Conservation (phyloP, 2,113 vertebrate genomes). For the Butastur rufipennis region DNA sequence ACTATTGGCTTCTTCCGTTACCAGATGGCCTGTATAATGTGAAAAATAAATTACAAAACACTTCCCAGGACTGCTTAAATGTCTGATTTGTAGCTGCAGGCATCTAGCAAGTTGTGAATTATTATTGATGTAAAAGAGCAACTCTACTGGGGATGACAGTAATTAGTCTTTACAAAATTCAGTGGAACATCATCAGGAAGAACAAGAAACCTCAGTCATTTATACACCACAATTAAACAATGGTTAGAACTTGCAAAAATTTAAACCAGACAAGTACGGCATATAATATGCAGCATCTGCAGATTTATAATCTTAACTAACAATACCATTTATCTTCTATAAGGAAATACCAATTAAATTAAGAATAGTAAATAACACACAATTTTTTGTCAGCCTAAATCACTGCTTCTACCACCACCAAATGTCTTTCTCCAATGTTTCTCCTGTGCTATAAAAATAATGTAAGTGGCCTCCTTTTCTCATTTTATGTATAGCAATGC, state of each 20-base stretch:
- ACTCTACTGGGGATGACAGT: not conserved
- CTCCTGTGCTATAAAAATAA: not conserved
- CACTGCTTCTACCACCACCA: not conserved
- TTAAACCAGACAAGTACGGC: not conserved
- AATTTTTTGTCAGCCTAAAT: not conserved
- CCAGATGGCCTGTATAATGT: constrained; percentile 13
- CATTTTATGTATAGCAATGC: not conserved
- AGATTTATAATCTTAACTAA: not conserved
- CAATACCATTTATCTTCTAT: not conserved
- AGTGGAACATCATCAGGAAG: not conserved
- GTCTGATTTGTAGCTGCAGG: constrained; percentile 38
- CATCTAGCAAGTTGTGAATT: constrained; percentile 35
- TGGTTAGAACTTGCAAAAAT: not conserved
- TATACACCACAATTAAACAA: not conserved
- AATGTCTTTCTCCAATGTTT: not conserved
- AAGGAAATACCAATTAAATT: not conserved
- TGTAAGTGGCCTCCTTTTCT: not conserved
- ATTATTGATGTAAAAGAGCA: constrained; percentile 15
- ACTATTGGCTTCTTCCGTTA: constrained; percentile 3
- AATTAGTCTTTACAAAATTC: constrained; percentile 22
- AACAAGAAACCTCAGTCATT: not conserved
- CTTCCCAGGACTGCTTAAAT: constrained; percentile 19
- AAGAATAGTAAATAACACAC: not conserved
- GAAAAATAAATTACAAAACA: constrained; percentile 22
- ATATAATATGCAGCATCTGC: not conserved